A percentile compares a stretch with the other conserved stretches of the same genome.
These are phyloP conservation scores for Rhabditoides inermis DNA, from an alignment of 2,888 invertebrate species.

Conservation along the genomic window DNA sequence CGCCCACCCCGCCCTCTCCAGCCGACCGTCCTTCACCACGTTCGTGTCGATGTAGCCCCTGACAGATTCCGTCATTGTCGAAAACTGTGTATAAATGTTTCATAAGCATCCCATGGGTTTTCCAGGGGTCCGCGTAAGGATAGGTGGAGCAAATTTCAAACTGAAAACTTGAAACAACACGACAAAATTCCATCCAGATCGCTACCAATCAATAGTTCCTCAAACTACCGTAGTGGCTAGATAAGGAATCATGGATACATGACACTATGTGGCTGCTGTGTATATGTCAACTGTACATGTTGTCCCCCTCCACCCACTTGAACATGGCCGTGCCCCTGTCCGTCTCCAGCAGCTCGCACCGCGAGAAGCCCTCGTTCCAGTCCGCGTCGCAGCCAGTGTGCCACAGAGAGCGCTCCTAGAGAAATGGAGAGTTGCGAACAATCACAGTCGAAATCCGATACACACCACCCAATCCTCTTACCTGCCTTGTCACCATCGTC, in stretches of 20 bases:
- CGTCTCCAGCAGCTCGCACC: constrained; percentile 24
- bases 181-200: too few relatives aligned
- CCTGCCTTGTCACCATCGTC: too few relatives aligned
- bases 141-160: too few relatives aligned
- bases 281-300: not conserved
- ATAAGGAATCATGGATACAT: too few relatives aligned
- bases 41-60: constrained; percentile 25
- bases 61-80: constrained; percentile 5
- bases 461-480: too few relatives aligned
- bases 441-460: not conserved
- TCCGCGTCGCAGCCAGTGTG: constrained; percentile 45
- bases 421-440: not conserved
- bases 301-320: too few relatives aligned
- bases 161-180: too few relatives aligned
- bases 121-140: too few relatives aligned
- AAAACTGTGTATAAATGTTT: not conserved
- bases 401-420: constrained; percentile 31
- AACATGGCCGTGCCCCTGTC: constrained; percentile 41
- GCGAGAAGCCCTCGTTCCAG: constrained; percentile 47
- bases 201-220: too few relatives aligned
- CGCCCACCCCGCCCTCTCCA: constrained; percentile 48
- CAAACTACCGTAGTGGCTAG: too few relatives aligned
- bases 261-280: too few relatives aligned
- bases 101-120: not conserved
- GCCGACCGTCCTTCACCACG: constrained; percentile 40